Evolutionary conservation across 2,888 invertebrate species (phyloP).

Genomic region (Pseudococcus viburni): DNA sequence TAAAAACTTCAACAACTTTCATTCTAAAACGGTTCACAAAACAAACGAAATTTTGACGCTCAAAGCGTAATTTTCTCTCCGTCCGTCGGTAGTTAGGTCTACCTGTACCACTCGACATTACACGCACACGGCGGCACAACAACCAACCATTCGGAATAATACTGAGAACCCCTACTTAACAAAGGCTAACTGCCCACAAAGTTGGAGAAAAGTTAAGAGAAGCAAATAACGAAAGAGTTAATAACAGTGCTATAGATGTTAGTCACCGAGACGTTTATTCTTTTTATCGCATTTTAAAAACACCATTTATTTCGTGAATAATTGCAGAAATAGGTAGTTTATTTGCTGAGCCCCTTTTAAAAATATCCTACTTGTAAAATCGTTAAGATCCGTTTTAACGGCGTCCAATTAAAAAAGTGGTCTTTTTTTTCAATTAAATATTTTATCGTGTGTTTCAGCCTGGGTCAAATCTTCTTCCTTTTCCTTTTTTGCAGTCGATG

Average conservation of each 20-base stretch:
- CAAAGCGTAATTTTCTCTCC: neutral
- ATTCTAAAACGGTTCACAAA: no score
- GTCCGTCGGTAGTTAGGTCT: neutral
- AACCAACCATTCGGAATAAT: neutral
- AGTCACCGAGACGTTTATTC: conserved; percentile 65
- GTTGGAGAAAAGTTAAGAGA: conserved; percentile 49
- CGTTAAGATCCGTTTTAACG: conserved; percentile 58
- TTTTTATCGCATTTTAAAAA: conserved; percentile 66
- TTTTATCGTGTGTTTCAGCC: neutral
- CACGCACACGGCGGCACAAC: neutral
- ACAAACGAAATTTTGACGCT: neutral
- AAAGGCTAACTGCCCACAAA: conserved; percentile 54
- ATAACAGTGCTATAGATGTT: conserved; percentile 56
- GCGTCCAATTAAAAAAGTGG: conserved; percentile 63
- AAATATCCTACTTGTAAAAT: conserved; percentile 42
- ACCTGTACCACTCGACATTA: neutral
- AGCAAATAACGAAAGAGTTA: conserved; percentile 55
- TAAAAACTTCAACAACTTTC: no score
- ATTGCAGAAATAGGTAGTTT: conserved; percentile 64
- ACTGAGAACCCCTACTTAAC: conserved; percentile 43
- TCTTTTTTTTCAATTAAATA: conserved; percentile 56
- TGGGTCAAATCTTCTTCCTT: neutral
- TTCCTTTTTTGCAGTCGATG: neutral
- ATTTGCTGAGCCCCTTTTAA: conserved; percentile 58
- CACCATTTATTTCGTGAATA: conserved; percentile 66